These are phyloP conservation scores for Heloderma charlesbogerti DNA, from an alignment of 2,113 vertebrate genomes.

Conservation along the genomic window DNA sequence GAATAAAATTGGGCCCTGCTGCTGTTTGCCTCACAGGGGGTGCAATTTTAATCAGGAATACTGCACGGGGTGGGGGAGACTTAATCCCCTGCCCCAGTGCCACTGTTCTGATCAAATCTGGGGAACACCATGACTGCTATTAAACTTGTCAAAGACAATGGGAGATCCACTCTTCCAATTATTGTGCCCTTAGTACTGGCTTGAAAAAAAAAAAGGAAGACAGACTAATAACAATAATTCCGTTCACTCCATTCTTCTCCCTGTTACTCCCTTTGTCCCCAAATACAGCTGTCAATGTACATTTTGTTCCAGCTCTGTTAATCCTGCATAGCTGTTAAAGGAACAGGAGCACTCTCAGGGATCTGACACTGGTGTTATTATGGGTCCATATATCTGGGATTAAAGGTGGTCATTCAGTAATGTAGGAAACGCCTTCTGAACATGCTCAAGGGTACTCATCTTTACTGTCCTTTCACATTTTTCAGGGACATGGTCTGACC, in stretches of 20 bases:
- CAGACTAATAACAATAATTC: not conserved
- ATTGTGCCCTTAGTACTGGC: not conserved
- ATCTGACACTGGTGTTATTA: not conserved
- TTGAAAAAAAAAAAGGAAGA: not conserved
- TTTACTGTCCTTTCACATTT: not conserved
- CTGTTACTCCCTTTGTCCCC: not conserved
- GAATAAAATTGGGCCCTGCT: not conserved
- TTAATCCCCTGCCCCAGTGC: not conserved
- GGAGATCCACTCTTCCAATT: not conserved
- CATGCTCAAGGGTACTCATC: not conserved
- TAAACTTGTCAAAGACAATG: not conserved
- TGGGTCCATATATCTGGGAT: not conserved
- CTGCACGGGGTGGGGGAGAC: not conserved
- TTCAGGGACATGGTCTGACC: not conserved
- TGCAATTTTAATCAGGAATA: not conserved
- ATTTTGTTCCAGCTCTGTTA: not conserved
- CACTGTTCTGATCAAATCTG: not conserved
- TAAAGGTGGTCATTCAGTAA: not conserved
- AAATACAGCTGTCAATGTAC: not conserved
- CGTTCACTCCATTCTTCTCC: not conserved
- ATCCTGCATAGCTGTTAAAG: not conserved
- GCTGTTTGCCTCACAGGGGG: not conserved
- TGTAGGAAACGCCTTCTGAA: not conserved
- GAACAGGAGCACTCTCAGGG: not conserved
- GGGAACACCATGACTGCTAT: not conserved